phyloP scores from a whole-genome alignment of 2,113 vertebrate genomes.

The Mionectes macconnelli region DNA sequence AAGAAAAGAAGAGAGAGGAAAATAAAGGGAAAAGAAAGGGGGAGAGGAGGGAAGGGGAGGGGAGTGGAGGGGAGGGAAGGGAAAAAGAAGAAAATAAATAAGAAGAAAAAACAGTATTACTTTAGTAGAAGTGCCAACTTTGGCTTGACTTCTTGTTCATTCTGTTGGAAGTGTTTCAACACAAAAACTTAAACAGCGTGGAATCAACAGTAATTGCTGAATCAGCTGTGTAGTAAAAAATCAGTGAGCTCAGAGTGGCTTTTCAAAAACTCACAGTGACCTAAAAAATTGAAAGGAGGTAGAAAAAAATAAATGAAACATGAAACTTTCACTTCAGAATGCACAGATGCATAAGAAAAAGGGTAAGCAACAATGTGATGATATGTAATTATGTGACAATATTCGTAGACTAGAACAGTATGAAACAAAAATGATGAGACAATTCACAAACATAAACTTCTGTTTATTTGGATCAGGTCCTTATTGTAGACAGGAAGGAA shows the following conservation, averaged over 20 bases:
- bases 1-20: too few relatives aligned
- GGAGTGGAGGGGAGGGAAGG: too few relatives aligned
- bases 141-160: not conserved
- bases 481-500: not conserved
- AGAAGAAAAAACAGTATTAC: accelerated
- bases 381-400: not conserved
- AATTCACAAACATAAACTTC: not conserved
- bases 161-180: not conserved
- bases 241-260: not conserved
- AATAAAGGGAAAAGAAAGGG: too few relatives aligned
- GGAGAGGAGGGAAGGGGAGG: too few relatives aligned
- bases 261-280: not conserved
- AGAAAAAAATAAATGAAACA: not conserved
- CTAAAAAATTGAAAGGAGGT: not conserved
- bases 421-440: slow-evolving; percentile 5
- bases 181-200: not conserved
- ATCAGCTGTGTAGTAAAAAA: not conserved
- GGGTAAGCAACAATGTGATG: not conserved
- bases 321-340: slow-evolving; percentile 10
- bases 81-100: not conserved
- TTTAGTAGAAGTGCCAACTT: not conserved
- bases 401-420: not conserved
- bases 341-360: not conserved
- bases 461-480: not conserved
- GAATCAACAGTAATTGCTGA: not conserved